Evolutionary conservation across 1,140 invertebrate species (phyloP).

Genomic region (Wiebesia pumilae): DNA sequence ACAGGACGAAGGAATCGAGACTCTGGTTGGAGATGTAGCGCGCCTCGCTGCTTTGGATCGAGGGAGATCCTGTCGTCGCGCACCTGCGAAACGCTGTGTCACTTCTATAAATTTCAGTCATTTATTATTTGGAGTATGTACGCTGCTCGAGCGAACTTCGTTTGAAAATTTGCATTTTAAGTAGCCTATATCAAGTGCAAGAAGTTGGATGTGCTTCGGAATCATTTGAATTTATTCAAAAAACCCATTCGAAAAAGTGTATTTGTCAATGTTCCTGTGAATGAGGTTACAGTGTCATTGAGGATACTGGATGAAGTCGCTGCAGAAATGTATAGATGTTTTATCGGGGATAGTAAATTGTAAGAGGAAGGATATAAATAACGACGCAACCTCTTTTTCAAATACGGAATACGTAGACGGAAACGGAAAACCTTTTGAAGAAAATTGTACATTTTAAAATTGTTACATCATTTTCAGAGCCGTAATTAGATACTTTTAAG

Average conservation of each 20-base stretch:
- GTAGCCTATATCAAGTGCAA: not conserved
- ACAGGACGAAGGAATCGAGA: constrained; percentile 64
- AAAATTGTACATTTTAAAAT: not conserved
- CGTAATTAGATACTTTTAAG: not conserved
- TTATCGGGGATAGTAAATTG: not conserved
- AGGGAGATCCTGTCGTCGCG: constrained; percentile 36
- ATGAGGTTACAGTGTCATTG: not conserved
- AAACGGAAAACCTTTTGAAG: not conserved
- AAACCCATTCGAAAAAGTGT: not conserved
- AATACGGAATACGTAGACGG: not conserved
- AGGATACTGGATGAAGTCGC: not conserved
- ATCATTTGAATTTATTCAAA: not conserved
- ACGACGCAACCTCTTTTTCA: not conserved
- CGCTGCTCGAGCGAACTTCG: not conserved
- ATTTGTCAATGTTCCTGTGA: constrained; percentile 10
- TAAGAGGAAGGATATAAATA: not conserved
- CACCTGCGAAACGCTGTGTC: constrained; percentile 51
- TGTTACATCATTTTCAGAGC: not conserved
- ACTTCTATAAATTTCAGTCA: constrained; percentile 46
- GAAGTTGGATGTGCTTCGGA: not conserved
- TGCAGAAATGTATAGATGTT: not conserved
- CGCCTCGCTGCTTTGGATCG: no score
- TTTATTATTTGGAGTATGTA: constrained; percentile 19
- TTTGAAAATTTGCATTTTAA: constrained; percentile 44
- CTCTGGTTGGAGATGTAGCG: not conserved